Conservation (phyloP, 37 sponge, comb jelly and placozoan genomes). For the Hormiphora californensis region DNA sequence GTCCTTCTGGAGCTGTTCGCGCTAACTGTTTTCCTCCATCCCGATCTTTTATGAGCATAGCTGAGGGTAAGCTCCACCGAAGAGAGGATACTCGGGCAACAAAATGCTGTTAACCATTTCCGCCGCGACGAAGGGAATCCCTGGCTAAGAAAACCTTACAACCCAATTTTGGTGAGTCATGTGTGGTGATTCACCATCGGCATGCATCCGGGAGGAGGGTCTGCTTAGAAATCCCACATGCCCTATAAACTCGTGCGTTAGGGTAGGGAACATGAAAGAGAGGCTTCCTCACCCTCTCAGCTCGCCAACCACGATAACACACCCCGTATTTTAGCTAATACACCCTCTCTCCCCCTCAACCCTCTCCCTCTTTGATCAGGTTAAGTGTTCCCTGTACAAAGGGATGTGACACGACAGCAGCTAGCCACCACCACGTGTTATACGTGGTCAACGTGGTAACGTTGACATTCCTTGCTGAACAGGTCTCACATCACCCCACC, state of each 20-base stretch:
- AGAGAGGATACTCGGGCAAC: slow-evolving; percentile 37
- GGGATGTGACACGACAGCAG: slow-evolving; percentile 36
- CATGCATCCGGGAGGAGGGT: no score
- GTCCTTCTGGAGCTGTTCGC: slow-evolving; percentile 39
- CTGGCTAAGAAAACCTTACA: slow-evolving; percentile 53
- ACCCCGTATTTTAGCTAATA: no score
- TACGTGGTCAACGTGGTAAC: slow-evolving; percentile 9
- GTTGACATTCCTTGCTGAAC: slow-evolving; percentile 54
- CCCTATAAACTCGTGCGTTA: no score
- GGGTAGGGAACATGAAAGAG: no score
- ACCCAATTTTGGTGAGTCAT: slow-evolving; percentile 18
- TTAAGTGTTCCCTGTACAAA: slow-evolving; percentile 16
- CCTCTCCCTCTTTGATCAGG: background rate
- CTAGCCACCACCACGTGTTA: background rate
- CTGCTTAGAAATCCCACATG: no score
- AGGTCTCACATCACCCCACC: slow-evolving; percentile 56
- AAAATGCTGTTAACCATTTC: slow-evolving; percentile 45
- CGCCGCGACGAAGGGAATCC: slow-evolving; percentile 37
- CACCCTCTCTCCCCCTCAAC: background rate
- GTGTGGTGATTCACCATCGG: no score
- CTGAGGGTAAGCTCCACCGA: slow-evolving; percentile 29
- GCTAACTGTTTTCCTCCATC: slow-evolving; percentile 54
- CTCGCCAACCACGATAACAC: no score
- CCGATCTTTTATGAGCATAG: slow-evolving; percentile 44
- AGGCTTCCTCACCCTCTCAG: no score